Percentiles rank a stretch among this genome's conserved stretches.
These are phyloP conservation scores for Mya arenaria DNA, from an alignment of 1,140 invertebrate genomes.

Conservation along the genomic window DNA sequence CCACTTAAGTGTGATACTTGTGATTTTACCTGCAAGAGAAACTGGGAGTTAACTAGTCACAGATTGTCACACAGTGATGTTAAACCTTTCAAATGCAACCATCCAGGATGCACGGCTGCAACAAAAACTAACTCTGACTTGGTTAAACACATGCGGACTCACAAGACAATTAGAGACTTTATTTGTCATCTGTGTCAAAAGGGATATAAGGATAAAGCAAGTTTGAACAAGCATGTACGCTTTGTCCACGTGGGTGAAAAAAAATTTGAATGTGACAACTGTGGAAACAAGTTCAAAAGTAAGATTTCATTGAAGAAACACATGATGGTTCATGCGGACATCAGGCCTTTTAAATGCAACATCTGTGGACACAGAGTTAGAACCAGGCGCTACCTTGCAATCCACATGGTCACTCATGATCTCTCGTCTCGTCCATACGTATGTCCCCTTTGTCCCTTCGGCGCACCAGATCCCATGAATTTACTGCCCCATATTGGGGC, in stretches of 20 bases:
- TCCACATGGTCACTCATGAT: slow-evolving; percentile 65
- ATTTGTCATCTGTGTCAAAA: slow-evolving; percentile 65
- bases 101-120: slow-evolving; percentile 62
- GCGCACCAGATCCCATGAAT: slow-evolving; percentile 55
- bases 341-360: slow-evolving; percentile 63
- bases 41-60: slow-evolving; percentile 67
- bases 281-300: slow-evolving; percentile 61
- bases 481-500: slow-evolving; percentile 68
- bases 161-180: slow-evolving; percentile 52
- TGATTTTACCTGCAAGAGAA: slow-evolving; percentile 69
- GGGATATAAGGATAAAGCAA: slow-evolving; percentile 55
- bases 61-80: slow-evolving; percentile 65
- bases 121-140: slow-evolving; percentile 68
- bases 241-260: slow-evolving; percentile 57
- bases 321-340: slow-evolving; percentile 58
- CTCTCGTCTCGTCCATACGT: slow-evolving; percentile 53
- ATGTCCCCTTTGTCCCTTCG: slow-evolving; percentile 69
- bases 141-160: slow-evolving; percentile 63
- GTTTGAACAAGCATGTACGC: slow-evolving; percentile 59
- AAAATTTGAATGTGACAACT: slow-evolving; percentile 65
- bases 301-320: slow-evolving; percentile 61
- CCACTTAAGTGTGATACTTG: slow-evolving; percentile 66
- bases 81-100: slow-evolving; percentile 62
- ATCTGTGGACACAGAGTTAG: slow-evolving; percentile 60
- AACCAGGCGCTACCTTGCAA: slow-evolving; percentile 60